Percentiles rank a stretch among this genome's conserved stretches.
These are phyloP conservation scores for Hypomesus transpacificus DNA, from an alignment of 2,113 vertebrate species.

Conservation along the genomic window DNA sequence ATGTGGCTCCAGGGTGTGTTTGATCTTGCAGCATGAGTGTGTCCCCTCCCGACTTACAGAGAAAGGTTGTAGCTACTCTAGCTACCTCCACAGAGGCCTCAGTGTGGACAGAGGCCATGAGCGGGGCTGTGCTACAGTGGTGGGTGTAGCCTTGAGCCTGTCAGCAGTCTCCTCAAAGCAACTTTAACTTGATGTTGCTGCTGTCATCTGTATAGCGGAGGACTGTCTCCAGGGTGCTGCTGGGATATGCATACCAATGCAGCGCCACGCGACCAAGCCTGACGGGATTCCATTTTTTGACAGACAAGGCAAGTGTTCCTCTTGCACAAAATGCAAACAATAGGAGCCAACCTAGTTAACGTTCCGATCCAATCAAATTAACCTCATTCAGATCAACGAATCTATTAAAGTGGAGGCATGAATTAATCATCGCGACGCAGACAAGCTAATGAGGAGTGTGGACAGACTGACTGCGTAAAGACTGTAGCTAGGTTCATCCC, in stretches of 20 bases:
- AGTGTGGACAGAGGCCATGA: background rate
- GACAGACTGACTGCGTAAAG: background rate
- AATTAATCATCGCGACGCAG: constrained; percentile 21
- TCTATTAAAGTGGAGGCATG: constrained; percentile 18
- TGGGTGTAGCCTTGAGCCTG: background rate
- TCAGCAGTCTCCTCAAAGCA: constrained; percentile 9
- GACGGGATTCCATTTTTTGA: constrained; percentile 22
- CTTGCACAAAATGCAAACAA: constrained; percentile 19
- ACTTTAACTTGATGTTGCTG: constrained; percentile 13
- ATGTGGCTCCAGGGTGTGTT: background rate
- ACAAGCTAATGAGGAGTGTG: constrained; percentile 21
- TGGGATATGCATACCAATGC: constrained; percentile 40
- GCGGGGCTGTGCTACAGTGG: background rate
- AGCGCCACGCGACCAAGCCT: constrained; percentile 29
- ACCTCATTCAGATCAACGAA: constrained; percentile 11
- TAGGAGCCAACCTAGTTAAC: constrained; percentile 12
- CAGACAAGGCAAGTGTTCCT: constrained; percentile 10
- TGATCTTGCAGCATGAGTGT: background rate
- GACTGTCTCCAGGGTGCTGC: constrained; percentile 18
- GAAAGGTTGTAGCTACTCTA: background rate
- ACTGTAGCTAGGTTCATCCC: background rate
- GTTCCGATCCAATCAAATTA: constrained; percentile 15
- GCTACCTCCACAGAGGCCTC: background rate
- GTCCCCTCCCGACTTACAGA: background rate
- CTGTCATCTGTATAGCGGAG: constrained; percentile 30